Conservation (phyloP, 1,140 invertebrate species). For the Bombyx mori region DNA sequence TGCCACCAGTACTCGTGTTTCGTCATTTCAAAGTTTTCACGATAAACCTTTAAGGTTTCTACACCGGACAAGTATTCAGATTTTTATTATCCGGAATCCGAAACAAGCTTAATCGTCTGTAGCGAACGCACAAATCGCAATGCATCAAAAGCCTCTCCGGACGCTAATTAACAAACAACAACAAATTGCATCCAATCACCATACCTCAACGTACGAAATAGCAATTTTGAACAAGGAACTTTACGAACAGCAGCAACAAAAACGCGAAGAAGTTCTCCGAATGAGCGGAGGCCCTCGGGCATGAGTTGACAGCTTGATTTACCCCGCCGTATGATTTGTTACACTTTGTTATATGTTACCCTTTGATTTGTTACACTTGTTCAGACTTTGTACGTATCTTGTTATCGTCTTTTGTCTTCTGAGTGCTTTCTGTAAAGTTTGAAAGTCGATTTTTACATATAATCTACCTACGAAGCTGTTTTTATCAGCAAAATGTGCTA, state of each 20-base stretch:
- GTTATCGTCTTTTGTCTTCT: too few species aligned
- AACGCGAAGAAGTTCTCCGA: too few species aligned
- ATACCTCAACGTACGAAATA: conserved; percentile 12
- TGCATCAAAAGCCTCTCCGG: not conserved
- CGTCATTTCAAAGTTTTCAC: too few species aligned
- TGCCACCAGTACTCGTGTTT: too few species aligned
- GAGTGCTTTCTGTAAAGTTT: not conserved
- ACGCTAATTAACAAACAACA: too few species aligned
- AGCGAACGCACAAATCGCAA: not conserved
- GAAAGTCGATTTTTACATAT: not conserved
- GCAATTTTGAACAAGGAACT: conserved; percentile 13
- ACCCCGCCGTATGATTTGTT: conserved; percentile 32
- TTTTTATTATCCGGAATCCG: too few species aligned
- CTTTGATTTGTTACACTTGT: conserved; percentile 27
- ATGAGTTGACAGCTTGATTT: conserved; percentile 32
- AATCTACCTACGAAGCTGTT: too few species aligned
- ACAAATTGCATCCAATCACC: conserved; percentile 17
- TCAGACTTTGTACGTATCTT: conserved; percentile 6
- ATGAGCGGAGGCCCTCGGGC: conserved; percentile 5
- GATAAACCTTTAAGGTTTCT: too few species aligned
- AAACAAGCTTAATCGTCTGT: too few species aligned
- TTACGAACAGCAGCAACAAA: not conserved
- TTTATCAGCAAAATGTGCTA: too few species aligned
- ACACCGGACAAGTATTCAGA: too few species aligned
- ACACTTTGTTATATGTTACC: conserved; percentile 27